These are phyloP conservation scores for Plutella xylostella DNA, from an alignment of 2,888 invertebrate species.

Conservation along the genomic window DNA sequence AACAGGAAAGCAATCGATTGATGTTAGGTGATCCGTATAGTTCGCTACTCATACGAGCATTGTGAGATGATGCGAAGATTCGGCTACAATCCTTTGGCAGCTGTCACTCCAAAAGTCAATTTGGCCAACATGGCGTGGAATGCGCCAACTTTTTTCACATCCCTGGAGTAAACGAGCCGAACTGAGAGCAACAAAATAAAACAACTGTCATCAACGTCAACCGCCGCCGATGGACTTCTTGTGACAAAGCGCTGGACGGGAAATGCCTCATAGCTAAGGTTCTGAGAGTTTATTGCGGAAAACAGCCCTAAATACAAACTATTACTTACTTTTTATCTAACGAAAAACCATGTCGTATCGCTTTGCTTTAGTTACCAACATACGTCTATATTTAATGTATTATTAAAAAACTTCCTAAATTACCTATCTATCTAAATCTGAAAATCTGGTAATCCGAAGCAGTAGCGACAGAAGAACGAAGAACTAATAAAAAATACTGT, in stretches of 20 bases:
- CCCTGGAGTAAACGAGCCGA: slow-evolving; percentile 40
- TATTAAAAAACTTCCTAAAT: too few relatives aligned
- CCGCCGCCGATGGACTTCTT: too few relatives aligned
- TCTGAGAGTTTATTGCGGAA: too few relatives aligned
- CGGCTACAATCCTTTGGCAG: slow-evolving; percentile 31
- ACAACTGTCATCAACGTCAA: slow-evolving; percentile 57
- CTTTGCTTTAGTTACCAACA: too few relatives aligned
- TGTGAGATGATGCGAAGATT: slow-evolving; percentile 10
- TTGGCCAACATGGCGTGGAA: slow-evolving; percentile 45
- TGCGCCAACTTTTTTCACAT: slow-evolving; percentile 43
- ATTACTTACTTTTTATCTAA: too few relatives aligned
- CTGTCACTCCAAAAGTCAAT: slow-evolving; percentile 58
- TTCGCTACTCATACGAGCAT: neutral
- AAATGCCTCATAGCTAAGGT: too few relatives aligned
- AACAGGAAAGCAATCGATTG: too few relatives aligned
- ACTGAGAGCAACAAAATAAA: slow-evolving; percentile 48
- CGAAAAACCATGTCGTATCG: too few relatives aligned
- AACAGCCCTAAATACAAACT: too few relatives aligned
- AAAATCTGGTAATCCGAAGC: slow-evolving; percentile 1
- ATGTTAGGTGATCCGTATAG: neutral
- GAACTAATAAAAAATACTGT: slow-evolving; percentile 31
- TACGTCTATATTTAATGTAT: too few relatives aligned
- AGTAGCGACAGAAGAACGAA: neutral
- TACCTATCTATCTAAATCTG: too few relatives aligned
- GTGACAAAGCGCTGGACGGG: too few relatives aligned